Evolutionary conservation across 1,140 invertebrate species (phyloP), one percentile per base, ranked within the genome.

Genomic region (Drosophila hydei): DNA sequence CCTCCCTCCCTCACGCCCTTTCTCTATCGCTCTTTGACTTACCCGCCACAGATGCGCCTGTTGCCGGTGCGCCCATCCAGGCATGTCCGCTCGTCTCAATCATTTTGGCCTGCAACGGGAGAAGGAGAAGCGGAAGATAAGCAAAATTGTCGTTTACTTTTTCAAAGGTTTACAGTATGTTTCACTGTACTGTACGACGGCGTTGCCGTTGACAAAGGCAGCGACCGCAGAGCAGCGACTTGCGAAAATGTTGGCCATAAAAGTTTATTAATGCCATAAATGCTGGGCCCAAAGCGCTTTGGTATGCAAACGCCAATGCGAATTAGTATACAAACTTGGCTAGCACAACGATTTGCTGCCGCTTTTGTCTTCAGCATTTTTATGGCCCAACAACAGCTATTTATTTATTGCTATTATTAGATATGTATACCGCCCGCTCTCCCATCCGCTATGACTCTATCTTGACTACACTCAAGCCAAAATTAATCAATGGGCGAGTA

Each of bases 251-350:
- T 76, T 75, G 71, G 75, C 81, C 83, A 87, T 89, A 84, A 89
- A 89, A 89, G 73, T 89, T 89, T 89, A 89, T 89, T 81, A 77
- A 72, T 73, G 84, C 85, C 84, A 89, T 89, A 89, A 89, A 89
- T 89, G 84, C 79, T 42, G 38, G 69, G 64, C 23, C 52, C 27
- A 60, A 76, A 62, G 83, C 79, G 76, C 77, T 89, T 81, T 72
- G 56, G 76, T 88, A 89, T 89, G 84, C 84, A 72, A 72, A 72
- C 52, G 69, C 76, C 58, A 87, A 80, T 76, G 84, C 84, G 88
- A 88, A 88, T 88, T 88, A 88, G 83, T 89, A 88, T 88, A 88
- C 84, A 88, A 88, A 88, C 75, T 83, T 76, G 72, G 75, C 67
- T 18, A 64, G 63, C 38, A 42, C n/a, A 42, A 42, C 67, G 60